phyloP scores from a whole-genome alignment of 2,888 invertebrate genomes.

The Caenorhabditis doughertyi region DNA sequence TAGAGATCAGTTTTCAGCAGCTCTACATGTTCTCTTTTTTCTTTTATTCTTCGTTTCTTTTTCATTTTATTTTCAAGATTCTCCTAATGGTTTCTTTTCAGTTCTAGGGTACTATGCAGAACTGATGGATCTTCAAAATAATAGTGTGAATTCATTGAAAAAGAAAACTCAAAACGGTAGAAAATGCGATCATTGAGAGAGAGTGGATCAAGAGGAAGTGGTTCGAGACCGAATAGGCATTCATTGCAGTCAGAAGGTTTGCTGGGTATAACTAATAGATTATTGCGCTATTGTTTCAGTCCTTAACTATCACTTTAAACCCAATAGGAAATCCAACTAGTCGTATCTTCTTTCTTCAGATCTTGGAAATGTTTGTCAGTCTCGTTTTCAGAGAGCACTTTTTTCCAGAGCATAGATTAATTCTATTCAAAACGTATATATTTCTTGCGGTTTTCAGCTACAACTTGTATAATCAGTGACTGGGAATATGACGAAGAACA shows the following conservation, averaged over 20 bases:
- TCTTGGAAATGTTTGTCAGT: no score
- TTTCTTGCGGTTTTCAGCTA: slow-evolving; percentile 24
- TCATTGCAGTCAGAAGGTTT: slow-evolving; percentile 56
- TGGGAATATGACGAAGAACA: slow-evolving; percentile 58
- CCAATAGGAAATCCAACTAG: no score
- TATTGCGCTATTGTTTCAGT: no score
- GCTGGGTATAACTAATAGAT: no score
- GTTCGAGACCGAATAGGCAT: slow-evolving; percentile 34
- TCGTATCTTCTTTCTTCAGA: no score
- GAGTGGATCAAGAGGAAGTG: slow-evolving; percentile 31
- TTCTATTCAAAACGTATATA: not conserved
- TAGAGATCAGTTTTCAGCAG: slow-evolving; percentile 36
- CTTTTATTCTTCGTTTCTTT: not conserved
- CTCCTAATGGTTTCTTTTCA: not conserved
- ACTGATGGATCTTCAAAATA: not conserved
- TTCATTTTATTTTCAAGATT: not conserved
- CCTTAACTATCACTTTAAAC: no score
- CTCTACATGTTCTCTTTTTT: not conserved
- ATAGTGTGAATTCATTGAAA: not conserved
- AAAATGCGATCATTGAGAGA: slow-evolving; percentile 32
- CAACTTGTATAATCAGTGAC: slow-evolving; percentile 58
- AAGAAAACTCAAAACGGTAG: not conserved
- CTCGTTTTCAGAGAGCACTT: no score
- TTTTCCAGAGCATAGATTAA: not conserved
- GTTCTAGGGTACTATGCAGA: slow-evolving; percentile 33